A percentile compares a stretch with the other conserved stretches of the same genome.
These are phyloP conservation scores for Dipodomys stephensi DNA, from an alignment of 2,113 vertebrate species.

Conservation along the genomic window DNA sequence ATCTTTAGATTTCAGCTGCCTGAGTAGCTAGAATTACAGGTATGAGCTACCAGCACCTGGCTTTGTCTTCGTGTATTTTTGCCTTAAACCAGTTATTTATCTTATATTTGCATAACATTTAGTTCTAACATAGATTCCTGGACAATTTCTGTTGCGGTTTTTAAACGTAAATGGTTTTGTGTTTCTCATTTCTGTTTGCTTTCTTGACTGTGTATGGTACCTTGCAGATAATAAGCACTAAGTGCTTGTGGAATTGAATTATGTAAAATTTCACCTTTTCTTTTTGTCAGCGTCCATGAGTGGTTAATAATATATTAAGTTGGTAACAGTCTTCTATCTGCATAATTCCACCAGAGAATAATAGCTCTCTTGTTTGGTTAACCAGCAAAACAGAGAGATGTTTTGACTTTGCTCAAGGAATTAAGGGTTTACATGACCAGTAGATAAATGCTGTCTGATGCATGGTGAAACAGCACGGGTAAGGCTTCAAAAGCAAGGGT, in stretches of 20 bases:
- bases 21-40: no score
- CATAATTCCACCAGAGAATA: background rate
- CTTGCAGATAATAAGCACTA: background rate
- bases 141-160: background rate
- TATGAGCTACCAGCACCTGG: no score
- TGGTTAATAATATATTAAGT: constrained; percentile 1
- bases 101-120: constrained; percentile 11
- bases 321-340: background rate
- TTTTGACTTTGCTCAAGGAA: constrained; percentile 26
- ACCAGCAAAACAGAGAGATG: background rate
- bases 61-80: background rate
- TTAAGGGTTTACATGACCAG: background rate
- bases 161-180: background rate
- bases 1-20: no score
- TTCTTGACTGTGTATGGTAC: background rate
- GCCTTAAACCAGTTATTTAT: background rate
- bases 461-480: background rate
- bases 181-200: background rate
- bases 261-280: constrained; percentile 18
- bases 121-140: background rate
- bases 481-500: background rate
- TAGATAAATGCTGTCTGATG: background rate
- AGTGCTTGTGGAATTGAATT: constrained; percentile 12
- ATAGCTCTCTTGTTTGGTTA: background rate
- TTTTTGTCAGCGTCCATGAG: constrained; percentile 20